These are phyloP conservation scores for Eurytoma adleriae DNA, from an alignment of 2,888 invertebrate genomes.

Conservation along the genomic window DNA sequence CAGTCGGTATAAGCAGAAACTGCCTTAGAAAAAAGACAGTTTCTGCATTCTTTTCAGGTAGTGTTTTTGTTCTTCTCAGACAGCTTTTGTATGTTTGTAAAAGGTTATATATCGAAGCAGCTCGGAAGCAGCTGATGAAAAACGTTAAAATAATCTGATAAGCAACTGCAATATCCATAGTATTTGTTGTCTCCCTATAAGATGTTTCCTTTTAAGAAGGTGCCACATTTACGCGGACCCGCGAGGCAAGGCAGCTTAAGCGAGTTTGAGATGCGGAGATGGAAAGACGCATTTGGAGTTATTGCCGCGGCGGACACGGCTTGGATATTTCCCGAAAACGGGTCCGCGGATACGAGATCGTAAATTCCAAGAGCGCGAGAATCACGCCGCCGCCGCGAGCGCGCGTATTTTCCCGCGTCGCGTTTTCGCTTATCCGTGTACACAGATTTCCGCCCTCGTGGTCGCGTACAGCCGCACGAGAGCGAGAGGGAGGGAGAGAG, in stretches of 20 bases:
- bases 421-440: constrained; percentile 34
- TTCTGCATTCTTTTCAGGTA: no score
- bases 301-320: constrained; percentile 37
- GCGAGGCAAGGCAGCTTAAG: constrained; percentile 16
- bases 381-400: constrained; percentile 5
- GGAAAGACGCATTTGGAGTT: constrained; percentile 51
- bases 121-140: no score
- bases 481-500: neutral
- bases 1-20: no score
- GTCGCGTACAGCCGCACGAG: neutral
- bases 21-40: no score
- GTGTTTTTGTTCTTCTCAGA: no score
- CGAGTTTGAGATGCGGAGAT: neutral
- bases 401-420: constrained; percentile 4
- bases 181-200: constrained; percentile 32
- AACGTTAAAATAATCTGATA: no score
- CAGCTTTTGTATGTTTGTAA: no score
- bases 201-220: constrained; percentile 52
- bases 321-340: constrained; percentile 18
- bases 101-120: no score
- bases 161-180: no score
- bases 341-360: constrained; percentile 41
- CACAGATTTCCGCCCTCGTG: constrained; percentile 30
- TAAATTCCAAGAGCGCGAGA: constrained; percentile 48
- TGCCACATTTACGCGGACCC: constrained; percentile 39